Conservation (phyloP, 2,797 vertebrate genomes). For the Hephaestus fuliginosus region DNA sequence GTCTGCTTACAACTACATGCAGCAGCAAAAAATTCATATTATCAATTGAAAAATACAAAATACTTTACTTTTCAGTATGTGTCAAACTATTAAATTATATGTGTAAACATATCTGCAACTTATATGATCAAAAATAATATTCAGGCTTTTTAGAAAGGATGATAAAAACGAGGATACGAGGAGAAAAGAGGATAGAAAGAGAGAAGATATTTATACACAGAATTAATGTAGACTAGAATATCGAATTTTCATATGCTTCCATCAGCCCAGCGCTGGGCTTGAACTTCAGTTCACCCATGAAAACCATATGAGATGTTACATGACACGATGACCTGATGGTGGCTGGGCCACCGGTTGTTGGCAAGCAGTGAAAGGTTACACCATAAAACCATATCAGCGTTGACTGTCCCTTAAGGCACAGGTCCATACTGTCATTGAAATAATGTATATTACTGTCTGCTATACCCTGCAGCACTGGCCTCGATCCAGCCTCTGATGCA, state of each 20-base stretch:
- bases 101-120: background rate
- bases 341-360: conserved; percentile 16
- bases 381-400: conserved; percentile 34
- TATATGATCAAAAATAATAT: background rate
- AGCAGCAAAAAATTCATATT: background rate
- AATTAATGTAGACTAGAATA: background rate
- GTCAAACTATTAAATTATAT: background rate
- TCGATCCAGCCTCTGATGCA: conserved; percentile 42
- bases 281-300: conserved; percentile 47
- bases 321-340: conserved; percentile 37
- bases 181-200: too few relatives aligned
- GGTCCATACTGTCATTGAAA: conserved; percentile 65
- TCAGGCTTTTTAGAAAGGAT: background rate
- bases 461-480: conserved; percentile 57
- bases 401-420: conserved; percentile 44
- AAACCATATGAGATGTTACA: conserved; percentile 31
- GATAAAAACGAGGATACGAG: too few relatives aligned
- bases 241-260: conserved; percentile 3
- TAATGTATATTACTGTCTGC: conserved; percentile 51
- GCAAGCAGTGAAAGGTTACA: conserved; percentile 20
- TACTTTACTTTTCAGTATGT: background rate
- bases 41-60: background rate
- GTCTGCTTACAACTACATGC: background rate
- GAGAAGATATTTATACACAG: too few relatives aligned
- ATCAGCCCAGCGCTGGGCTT: background rate